Conservation (phyloP, 35 echinoderm and acorn worm species). For the Ophiothrix spiculata region DNA sequence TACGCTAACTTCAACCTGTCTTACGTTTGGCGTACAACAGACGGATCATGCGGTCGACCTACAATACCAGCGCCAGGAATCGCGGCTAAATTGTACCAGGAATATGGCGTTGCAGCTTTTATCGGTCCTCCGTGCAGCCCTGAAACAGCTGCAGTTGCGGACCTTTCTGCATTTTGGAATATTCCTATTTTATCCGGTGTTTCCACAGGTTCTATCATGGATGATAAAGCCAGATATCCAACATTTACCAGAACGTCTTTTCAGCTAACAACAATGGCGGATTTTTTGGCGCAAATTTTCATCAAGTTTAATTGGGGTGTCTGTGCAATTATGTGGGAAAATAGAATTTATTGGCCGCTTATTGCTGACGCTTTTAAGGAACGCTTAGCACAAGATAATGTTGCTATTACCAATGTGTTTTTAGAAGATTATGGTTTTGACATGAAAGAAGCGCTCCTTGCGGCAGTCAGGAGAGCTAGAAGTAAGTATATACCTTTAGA, state of each 20-base stretch:
- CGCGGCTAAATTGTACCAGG: conserved; percentile 33
- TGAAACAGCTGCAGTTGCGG: conserved; percentile 45
- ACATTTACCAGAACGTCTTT: conserved; percentile 69
- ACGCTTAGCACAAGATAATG: neutral
- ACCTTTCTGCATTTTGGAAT: conserved; percentile 66
- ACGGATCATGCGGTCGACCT: conserved; percentile 9
- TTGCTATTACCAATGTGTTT: neutral
- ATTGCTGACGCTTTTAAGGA: neutral
- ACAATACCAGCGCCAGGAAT: conserved; percentile 41
- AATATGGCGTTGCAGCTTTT: conserved; percentile 37
- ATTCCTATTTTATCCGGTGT: conserved; percentile 54
- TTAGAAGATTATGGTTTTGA: neutral
- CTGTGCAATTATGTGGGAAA: conserved; percentile 53
- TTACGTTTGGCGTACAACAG: conserved; percentile 45
- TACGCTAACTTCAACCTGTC: conserved; percentile 61
- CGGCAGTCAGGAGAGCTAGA: neutral
- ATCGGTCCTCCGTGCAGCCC: conserved; percentile 58
- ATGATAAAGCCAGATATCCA: conserved; percentile 48
- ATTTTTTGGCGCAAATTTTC: conserved; percentile 29
- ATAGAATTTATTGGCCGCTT: neutral
- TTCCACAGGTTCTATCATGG: conserved; percentile 42
- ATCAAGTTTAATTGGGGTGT: conserved; percentile 45
- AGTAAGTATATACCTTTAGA: too few species aligned
- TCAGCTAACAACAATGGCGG: conserved; percentile 41
- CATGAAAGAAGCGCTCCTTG: neutral